Evolutionary conservation across 1,140 invertebrate species (phyloP), one percentile per base, ranked within the genome.

Genomic region (Neoseiulus cucumeris): DNA sequence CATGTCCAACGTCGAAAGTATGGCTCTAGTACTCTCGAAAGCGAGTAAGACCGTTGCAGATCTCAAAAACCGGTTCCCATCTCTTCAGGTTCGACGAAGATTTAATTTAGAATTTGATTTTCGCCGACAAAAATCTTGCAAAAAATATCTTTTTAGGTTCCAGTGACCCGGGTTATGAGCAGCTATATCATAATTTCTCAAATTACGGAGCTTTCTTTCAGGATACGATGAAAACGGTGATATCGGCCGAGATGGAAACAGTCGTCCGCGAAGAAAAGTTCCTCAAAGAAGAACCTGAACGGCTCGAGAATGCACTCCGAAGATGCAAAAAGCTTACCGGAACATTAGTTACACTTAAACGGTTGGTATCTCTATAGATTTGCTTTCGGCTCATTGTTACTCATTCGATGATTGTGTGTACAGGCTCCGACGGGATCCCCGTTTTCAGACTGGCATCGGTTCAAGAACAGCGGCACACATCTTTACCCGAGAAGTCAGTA

Each of bases 241-340:
- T 96, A 70, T 82, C 86, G 59, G 84, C 84, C 17, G 91, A 96
- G 79, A 93, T 95, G 89, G 91, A 95, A 72, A 86, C 89, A 74
- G 85, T 94, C 45, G 85, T 92, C 42, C 80, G 84, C 30, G 91
- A 96, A 79, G 91, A 96, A 79, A 94, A 90, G 81, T 94, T 95
- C 79, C 77, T 96, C 39, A 92, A 92, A 76, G 90, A 95, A 74
- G 91, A 96, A 75, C 91, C 92, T 0, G 89, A 92, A 73, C 80
- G 88, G 67, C 75, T 97, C 42, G 93, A 97, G 73, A 87, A 84
- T 69, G 88, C 89, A 44, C 76, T 96, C 64, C 83, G 87, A 70
- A 81, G 91, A 66, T 96, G 92, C 79, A 96, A 96, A 78, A 95
- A 96, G 74, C 77, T 98, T 14, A 96, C 92, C 7, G 90, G 91